phyloP scores from a whole-genome alignment of 2,888 invertebrate genomes.

The Diplolepis rosae region DNA sequence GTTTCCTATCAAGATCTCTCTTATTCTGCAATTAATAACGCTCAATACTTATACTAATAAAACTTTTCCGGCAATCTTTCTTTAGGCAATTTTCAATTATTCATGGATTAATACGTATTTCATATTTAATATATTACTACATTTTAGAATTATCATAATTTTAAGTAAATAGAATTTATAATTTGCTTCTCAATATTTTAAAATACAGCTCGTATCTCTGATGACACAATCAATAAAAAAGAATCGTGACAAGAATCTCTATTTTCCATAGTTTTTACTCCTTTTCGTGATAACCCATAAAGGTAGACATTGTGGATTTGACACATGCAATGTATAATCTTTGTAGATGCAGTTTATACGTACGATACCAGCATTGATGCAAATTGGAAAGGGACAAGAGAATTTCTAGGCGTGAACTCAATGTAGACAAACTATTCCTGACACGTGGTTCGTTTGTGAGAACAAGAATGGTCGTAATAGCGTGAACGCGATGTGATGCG shows the following conservation, averaged over 20 bases:
- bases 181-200: neutral
- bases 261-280: neutral
- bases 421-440: slow-evolving; percentile 28
- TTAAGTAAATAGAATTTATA: neutral
- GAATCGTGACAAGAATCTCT: slow-evolving; percentile 12
- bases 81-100: neutral
- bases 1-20: neutral
- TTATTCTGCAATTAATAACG: neutral
- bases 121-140: neutral
- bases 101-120: neutral
- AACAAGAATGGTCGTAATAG: slow-evolving; percentile 17
- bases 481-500: slow-evolving; percentile 4
- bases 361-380: neutral
- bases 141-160: neutral
- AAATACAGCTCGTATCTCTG: neutral
- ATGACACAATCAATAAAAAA: neutral
- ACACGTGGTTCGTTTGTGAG: slow-evolving; percentile 22
- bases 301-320: slow-evolving; percentile 5
- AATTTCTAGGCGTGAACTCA: slow-evolving; percentile 30
- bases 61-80: neutral
- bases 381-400: slow-evolving; percentile 27
- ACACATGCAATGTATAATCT: neutral
- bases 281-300: neutral
- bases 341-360: slow-evolving; percentile 8
- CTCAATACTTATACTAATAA: neutral